Evolutionary conservation across 2,113 vertebrate genomes (phyloP), one percentile per base, ranked within the genome.

Genomic region (Bujurquina vittata): DNA sequence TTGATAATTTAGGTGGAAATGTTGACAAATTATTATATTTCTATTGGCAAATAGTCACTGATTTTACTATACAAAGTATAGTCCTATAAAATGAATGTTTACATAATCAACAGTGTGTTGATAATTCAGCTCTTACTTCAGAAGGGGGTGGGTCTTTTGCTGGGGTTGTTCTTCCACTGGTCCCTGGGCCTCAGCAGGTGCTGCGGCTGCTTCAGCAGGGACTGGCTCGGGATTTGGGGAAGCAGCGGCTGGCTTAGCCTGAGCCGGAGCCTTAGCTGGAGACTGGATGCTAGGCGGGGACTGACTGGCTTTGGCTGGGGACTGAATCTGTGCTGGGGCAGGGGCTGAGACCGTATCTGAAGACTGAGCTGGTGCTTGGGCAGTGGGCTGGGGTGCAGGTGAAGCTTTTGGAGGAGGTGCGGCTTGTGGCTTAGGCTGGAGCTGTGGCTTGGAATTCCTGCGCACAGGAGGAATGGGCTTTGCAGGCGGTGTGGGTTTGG

Each of bases 61-160:
- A 12, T 60, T 77, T 58, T 15, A 57, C 15, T 26, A 63, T 11
- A 67, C 52, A 73, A 78, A n/a, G 22, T 35, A 23, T 18, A 54
- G 58, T n/a, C 83, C 61, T 69, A 33, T 87, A 56, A 84, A 90
- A 74, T 72, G 69, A n/a, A 79, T 54, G 65, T 83, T 77, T 80
- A 62, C 77, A 77, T 86, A 59, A 79, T 52, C 58, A 76, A 55
- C 55, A 79, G 40, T 58, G 61, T 7, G 62, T 55, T 77, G 79
- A 90, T 83, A 77, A 83, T 76, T 15, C 22, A 58, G 81, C 61
- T 91, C 97, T 99, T 99, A 99, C 98, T 99, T 99, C 81, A 99
- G 96, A 81, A 98, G 97, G 69, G 98, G 98, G 84, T 99, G 98
- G 55, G 90, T 91, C 91, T 95, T 96, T 69, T 93, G 94, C 87